Base-by-base conservation (phyloP, 2,113 vertebrate genomes). In the Perognathus longimembris region DNA sequence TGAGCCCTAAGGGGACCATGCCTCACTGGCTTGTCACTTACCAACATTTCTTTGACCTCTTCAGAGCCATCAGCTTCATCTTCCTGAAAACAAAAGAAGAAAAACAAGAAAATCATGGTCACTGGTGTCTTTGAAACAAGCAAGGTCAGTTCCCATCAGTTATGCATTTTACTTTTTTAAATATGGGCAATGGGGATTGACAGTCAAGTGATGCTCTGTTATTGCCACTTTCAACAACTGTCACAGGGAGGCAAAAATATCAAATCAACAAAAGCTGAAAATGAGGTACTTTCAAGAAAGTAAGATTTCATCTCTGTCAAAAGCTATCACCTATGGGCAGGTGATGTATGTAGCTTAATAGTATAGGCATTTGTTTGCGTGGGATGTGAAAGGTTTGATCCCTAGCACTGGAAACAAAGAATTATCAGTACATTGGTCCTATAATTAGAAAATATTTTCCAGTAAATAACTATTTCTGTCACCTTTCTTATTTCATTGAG, bases 11-110 rank as follows among this genome's bases (percentile, higher is more conserved):
- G 28, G 70, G 34, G 26, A 79, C 36, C 42, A 50, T 18, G 67
- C 21, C 40, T 74, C 85, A 26, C 9, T 6, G 40, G 34, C 20
- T 15, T 28, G 64, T 75, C 92, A 96, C 98, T 98, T 91, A 98
- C 98, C 97, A 93, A 90, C 14, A 89, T 74, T 66, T 97, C 93
- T 93, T 97, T 98, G 91, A 91, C 93, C 32, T 98, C 98, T 80
- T 98, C 98, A 0, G 96, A 97, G 74, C 86, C 98, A 92, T 98
- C 98, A 50, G 97, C 86, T 69, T 98, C 98, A 63, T 98, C 98
- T 20, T 97, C 98, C 98, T 98, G 94, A 36, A 92, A 93, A 80
- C 85, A 88, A 95, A 92, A 28, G 74, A 66, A 73, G 17, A 9
- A 59, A 85, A 66, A 67, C 36, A 85, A 59, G 38, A 20, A 28